phyloP scores from a whole-genome alignment of 2,797 vertebrate species.

The Fistularia commersonii region DNA sequence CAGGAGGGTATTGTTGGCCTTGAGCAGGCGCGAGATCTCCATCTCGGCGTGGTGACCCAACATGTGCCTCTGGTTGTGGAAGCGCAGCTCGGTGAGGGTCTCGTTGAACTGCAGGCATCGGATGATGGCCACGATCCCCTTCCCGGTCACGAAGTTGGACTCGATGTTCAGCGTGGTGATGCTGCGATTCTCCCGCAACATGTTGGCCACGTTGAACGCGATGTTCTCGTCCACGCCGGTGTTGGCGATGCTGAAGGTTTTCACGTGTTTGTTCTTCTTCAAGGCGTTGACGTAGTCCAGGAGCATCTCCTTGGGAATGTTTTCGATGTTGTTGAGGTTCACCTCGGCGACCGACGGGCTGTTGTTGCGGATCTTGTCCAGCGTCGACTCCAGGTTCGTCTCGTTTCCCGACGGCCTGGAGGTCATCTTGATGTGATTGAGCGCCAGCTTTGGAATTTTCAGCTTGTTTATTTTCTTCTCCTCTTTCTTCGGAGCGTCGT shows the following conservation, averaged over 20 bases:
- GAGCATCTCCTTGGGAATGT: conserved; percentile 96
- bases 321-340: conserved; percentile 98
- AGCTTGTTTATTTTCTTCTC: conserved; percentile 86
- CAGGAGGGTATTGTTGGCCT: conserved; percentile 91
- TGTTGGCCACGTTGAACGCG: conserved; percentile 88
- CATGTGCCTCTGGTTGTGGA: conserved; percentile 98
- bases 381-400: conserved; percentile 90
- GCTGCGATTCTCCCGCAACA: conserved; percentile 94
- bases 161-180: conserved; percentile 91
- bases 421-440: conserved; percentile 90
- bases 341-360: conserved; percentile 85
- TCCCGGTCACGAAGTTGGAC: conserved; percentile 93
- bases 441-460: conserved; percentile 83
- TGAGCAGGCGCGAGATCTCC: conserved; percentile 93
- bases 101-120: conserved; percentile 97
- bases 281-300: conserved; percentile 89
- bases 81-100: conserved; percentile 89
- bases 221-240: conserved; percentile 91
- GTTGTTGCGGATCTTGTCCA: conserved; percentile 86
- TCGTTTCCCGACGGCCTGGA: conserved; percentile 96
- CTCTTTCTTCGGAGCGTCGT: conserved; percentile 66
- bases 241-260: conserved; percentile 90
- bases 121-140: conserved; percentile 92
- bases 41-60: conserved; percentile 96
- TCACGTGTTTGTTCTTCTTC: conserved; percentile 92